phyloP scores from a whole-genome alignment of 2,888 invertebrate genomes.

The Agonum fuliginosum region DNA sequence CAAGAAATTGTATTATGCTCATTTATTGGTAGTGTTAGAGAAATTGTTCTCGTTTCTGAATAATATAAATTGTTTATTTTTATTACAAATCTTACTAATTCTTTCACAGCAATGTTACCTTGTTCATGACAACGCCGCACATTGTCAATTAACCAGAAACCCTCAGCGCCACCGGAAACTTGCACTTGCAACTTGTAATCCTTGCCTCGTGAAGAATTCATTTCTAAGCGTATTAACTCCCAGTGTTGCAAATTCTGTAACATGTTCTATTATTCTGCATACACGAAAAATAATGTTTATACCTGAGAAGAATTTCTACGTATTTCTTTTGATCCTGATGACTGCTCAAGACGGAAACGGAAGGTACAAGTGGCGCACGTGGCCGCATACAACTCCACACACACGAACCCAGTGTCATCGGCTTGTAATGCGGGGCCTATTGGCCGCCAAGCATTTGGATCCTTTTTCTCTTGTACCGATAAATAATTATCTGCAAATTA shows the following conservation, averaged over 20 bases:
- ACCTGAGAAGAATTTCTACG: no score
- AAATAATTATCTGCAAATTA: neutral
- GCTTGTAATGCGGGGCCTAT: neutral
- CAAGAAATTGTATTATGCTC: neutral
- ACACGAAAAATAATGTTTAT: no score
- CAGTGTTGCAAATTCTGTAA: no score
- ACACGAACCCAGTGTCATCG: neutral
- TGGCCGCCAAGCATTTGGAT: neutral
- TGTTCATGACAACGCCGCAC: neutral
- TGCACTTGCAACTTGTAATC: neutral
- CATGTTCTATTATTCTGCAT: no score
- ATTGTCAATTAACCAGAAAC: slow-evolving; percentile 1
- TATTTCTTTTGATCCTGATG: no score
- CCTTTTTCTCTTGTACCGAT: neutral
- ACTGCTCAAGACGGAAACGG: neutral
- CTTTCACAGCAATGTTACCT: neutral
- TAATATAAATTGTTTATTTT: no score
- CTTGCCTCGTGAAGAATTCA: no score
- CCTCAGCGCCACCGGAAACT: neutral
- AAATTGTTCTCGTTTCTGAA: neutral
- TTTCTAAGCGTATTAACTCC: no score
- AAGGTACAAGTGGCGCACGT: neutral
- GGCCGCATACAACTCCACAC: neutral
- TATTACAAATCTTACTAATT: no score
- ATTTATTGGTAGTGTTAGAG: neutral